Evolutionary conservation across 1,140 invertebrate genomes (phyloP).

Genomic region (Apis mellifera): DNA sequence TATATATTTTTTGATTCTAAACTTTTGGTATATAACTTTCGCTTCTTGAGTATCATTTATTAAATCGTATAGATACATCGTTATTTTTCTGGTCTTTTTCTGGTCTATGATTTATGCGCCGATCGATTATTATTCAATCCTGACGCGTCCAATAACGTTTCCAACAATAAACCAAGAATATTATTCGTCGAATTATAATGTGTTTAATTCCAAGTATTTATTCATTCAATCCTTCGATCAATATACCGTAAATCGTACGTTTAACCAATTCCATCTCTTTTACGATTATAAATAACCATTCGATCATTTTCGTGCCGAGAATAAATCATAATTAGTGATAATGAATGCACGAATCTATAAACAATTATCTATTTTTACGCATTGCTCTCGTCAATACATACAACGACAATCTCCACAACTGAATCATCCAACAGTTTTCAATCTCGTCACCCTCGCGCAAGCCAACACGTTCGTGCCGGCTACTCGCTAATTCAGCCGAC

Average conservation of each 20-base stretch:
- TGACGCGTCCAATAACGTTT: not conserved
- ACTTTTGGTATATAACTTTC: no score
- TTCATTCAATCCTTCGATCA: not conserved
- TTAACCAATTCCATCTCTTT: no score
- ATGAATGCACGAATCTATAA: no score
- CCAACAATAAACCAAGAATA: not conserved
- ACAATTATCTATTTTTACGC: no score
- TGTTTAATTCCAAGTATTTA: not conserved
- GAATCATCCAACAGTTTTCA: conserved; percentile 29
- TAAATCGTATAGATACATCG: not conserved
- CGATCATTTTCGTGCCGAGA: no score
- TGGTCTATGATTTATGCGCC: not conserved
- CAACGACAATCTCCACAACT: not conserved
- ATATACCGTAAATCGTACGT: not conserved
- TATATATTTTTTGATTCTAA: no score
- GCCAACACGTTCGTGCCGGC: not conserved
- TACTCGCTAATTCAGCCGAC: conserved; percentile 5
- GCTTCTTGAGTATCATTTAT: not conserved
- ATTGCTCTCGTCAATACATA: not conserved
- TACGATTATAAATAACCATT: no score
- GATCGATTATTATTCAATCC: not conserved
- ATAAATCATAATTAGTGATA: no score
- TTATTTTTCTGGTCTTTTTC: not conserved
- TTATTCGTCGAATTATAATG: not conserved
- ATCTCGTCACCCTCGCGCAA: conserved; percentile 9